Base-by-base conservation (phyloP, 1,140 invertebrate genomes). In the Gonioctena quinquepunctata region DNA sequence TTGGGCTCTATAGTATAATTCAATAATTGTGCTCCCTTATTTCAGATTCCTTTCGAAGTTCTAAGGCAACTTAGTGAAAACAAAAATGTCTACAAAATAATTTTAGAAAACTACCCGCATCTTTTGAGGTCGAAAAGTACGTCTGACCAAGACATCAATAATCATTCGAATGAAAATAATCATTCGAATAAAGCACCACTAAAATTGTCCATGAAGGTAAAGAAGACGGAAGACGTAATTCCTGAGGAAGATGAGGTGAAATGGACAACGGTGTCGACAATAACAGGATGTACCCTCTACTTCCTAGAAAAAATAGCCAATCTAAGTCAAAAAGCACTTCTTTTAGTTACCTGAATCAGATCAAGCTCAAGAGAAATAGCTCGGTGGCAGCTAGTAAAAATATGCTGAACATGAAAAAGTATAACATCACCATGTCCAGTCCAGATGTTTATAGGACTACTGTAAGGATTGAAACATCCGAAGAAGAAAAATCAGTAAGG, bases 371-470 rank as follows among this genome's bases (percentile, higher is more conserved):
- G 23, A 68, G 54, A 65, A 19, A 18, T 2, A 11, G 16, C 13
- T 66, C 66, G 2, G 88, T 95, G 27, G 93, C 91, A 78, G 92
- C 93, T 80, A 26, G 56, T 18, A 92, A 92, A 52, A 92, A 92
- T 1, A 91, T 93, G 83, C 82, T 94, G 25, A 93, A 93, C 81
- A 89, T 93, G 59, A 89, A 90, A 68, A 87, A 91, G 61, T 96
- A 96, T 82, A 88, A 91, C 48, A 83, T 96, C 62, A 87, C 93
- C 48, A 93, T 94, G 4, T 95, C 93, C 0, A 95, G 93, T 16
- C 94, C 94, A 0, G 90, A 96, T 83, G 95, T 96, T 77, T 95
- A 94, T 79, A 88, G 91, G 73, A 95, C 94, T 80, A 95, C 93
- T 0, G 94, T 95, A 89, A 92, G n/a, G n/a, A 42, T 42, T 42